A percentile compares a stretch with the other conserved stretches of the same genome.
phyloP scores from a whole-genome alignment of 2,797 vertebrate species.

The Lates japonicus region DNA sequence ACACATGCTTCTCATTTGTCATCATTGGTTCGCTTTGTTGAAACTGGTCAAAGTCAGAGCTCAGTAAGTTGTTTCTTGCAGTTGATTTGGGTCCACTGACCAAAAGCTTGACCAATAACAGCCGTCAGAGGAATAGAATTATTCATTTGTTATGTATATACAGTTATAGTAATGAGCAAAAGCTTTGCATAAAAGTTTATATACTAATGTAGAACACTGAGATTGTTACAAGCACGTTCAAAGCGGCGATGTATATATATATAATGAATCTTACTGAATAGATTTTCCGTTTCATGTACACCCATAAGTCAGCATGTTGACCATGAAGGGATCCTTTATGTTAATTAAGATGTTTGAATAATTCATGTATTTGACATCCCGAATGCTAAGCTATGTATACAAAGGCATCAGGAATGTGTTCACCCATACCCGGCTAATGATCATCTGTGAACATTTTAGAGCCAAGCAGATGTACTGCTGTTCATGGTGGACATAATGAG shows the following conservation, averaged over 20 bases:
- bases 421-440: conserved; percentile 67
- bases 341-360: conserved; percentile 72
- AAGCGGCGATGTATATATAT: background rate
- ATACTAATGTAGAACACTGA: background rate
- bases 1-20: background rate
- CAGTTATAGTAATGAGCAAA: background rate
- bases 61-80: background rate
- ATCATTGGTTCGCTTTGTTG: background rate
- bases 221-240: conserved; percentile 1
- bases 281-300: conserved; percentile 49
- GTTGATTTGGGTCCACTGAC: background rate
- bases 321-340: conserved; percentile 62
- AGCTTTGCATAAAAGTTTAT: background rate
- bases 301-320: conserved; percentile 61
- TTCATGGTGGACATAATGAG: conserved; percentile 57
- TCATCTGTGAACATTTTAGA: conserved; percentile 56
- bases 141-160: background rate
- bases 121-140: background rate
- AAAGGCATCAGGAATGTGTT: conserved; percentile 64
- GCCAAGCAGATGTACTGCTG: conserved; percentile 48
- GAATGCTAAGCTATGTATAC: conserved; percentile 46
- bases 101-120: background rate
- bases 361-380: conserved; percentile 69
- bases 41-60: conserved; percentile 4
- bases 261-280: conserved; percentile 15